A percentile compares a stretch with the other conserved stretches of the same genome.
These are phyloP conservation scores for Adineta ricciae DNA, from an alignment of 2,888 invertebrate genomes.

Conservation along the genomic window DNA sequence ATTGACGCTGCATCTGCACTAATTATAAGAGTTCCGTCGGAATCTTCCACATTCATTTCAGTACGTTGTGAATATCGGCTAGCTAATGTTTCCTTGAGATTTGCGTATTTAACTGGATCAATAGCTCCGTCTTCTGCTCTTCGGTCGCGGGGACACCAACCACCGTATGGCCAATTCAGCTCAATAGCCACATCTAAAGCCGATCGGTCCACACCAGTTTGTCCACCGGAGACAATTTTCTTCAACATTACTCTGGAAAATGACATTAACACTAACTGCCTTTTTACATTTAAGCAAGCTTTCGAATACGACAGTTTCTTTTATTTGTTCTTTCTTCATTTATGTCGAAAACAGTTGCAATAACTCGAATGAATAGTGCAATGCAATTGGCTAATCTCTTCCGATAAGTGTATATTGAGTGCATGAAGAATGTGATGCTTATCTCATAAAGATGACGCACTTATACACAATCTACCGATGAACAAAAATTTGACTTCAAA, in stretches of 20 bases:
- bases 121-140: not conserved
- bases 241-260: not conserved
- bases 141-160: not conserved
- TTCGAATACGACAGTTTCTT: too few species aligned
- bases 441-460: too few species aligned
- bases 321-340: too few species aligned
- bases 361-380: too few species aligned
- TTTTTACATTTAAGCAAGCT: too few species aligned
- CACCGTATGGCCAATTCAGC: not conserved
- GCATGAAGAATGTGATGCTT: too few species aligned
- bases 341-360: too few species aligned
- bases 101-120: not conserved
- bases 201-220: not conserved
- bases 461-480: too few species aligned
- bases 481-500: too few species aligned
- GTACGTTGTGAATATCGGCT: not conserved
- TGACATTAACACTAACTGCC: too few species aligned
- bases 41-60: not conserved
- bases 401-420: too few species aligned
- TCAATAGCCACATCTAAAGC: not conserved
- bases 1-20: not conserved
- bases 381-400: too few species aligned
- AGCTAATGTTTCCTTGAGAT: not conserved
- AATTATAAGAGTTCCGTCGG: not conserved
- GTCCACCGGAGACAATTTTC: not conserved